Percentiles rank a stretch among this genome's conserved stretches.
Evolutionary conservation across 2,888 invertebrate genomes (phyloP).

Genomic region (Drosophila falleni): DNA sequence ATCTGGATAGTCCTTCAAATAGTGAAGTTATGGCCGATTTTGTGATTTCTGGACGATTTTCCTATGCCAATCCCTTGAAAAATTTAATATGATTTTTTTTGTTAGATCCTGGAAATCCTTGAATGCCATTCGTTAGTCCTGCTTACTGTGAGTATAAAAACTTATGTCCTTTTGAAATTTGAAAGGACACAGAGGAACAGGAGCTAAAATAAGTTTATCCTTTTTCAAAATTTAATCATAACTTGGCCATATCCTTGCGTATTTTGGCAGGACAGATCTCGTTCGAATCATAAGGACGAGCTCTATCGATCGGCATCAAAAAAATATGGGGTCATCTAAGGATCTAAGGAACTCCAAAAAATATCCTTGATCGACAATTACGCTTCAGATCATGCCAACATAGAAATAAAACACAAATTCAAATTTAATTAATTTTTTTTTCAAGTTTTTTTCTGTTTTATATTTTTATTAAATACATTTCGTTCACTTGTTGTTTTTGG

Average conservation of each 20-base stretch:
- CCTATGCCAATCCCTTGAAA: not conserved
- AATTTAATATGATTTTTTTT: not conserved
- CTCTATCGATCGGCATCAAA: too few relatives aligned
- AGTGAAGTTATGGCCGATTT: not conserved
- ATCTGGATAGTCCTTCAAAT: not conserved
- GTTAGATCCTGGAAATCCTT: not conserved
- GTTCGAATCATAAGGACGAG: too few relatives aligned
- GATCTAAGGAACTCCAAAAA: too few relatives aligned
- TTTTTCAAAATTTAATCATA: not conserved
- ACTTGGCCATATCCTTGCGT: too few relatives aligned
- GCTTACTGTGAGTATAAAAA: not conserved
- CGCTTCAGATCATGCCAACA: not conserved
- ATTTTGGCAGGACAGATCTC: too few relatives aligned
- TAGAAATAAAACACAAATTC: conserved; percentile 5
- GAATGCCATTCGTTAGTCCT: not conserved
- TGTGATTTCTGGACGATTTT: not conserved
- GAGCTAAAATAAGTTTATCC: not conserved
- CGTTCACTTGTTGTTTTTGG: conserved; percentile 51
- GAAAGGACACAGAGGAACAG: not conserved
- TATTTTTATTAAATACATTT: conserved; percentile 81
- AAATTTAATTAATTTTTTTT: conserved; percentile 16
- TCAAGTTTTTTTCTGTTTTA: conserved; percentile 47
- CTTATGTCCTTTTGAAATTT: not conserved
- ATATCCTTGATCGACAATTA: not conserved
- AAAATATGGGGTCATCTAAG: too few relatives aligned